Base-by-base conservation (phyloP, 2,888 invertebrate species). In the Liodrosophila aerea region DNA sequence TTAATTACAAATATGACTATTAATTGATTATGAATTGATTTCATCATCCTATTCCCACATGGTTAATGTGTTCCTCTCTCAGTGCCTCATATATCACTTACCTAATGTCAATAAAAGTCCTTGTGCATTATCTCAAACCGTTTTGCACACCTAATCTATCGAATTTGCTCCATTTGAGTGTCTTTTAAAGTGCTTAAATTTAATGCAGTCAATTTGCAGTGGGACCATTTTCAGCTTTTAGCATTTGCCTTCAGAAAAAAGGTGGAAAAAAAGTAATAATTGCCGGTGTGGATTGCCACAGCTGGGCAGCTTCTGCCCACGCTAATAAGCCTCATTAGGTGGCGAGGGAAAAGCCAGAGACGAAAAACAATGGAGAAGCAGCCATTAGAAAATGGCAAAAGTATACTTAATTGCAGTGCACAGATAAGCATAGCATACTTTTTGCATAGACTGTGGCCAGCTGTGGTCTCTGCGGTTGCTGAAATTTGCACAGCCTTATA, bases 311-410 rank as follows among this genome's bases (percentile, higher is more conserved):
- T 30, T 47, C 43, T 49, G 36, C 22, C 33, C 50, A 53, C 52
- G 61, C 50, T 69, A 73, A 73, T 73, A 59, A 51, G 43, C 33
- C 44, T 61, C 63, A 76, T 73, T 76, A 73, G 69, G 45, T 41
- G 49, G 36, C n/a, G 12, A 52, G 64, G 61, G 41, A 44, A 47
- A 31, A 40, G 31, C 41, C 18, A 27, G 12, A 45, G 7, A 51
- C 7, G 11, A 52, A 36, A 36, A 51, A 51, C 51, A 27, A 29
- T 16, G 9, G 31, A 47, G 13, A 5, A 58, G 64, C 30, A 71
- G 40, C 59, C 66, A 72, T 66, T 72, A 65, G 41, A 60, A 53
- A 49, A 30, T 53, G 41, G 27, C 15, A 49, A 72, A 63, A 57
- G 54, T 62, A 45, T 60, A 43, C 49, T 50, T 74, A 65, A 73